Percentiles rank a stretch among this genome's conserved stretches.
These are phyloP conservation scores for Hymenopus coronatus DNA, from an alignment of 2,888 invertebrate species.

Conservation along the genomic window DNA sequence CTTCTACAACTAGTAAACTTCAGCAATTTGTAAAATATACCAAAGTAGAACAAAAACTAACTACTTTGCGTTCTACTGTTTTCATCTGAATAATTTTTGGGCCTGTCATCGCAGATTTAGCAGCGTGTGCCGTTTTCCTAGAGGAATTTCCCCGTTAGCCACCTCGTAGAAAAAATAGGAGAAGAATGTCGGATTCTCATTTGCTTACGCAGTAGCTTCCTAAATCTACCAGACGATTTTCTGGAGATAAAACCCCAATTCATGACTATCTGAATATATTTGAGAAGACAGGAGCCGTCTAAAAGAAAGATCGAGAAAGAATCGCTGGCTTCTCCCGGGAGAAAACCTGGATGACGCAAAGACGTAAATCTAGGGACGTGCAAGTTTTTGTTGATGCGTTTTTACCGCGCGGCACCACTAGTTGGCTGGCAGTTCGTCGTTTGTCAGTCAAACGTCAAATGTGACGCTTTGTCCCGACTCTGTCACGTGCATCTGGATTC, in stretches of 20 bases:
- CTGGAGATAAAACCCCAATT: neutral
- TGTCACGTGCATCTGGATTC: neutral
- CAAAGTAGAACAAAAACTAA: too few relatives aligned
- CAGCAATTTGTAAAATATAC: too few relatives aligned
- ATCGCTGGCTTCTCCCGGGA: neutral
- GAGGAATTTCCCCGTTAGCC: neutral
- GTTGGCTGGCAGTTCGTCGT: neutral
- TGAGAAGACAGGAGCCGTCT: neutral
- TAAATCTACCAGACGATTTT: neutral
- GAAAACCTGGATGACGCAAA: neutral
- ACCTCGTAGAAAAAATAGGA: neutral
- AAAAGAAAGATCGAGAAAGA: neutral
- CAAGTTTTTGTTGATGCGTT: neutral
- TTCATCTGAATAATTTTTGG: too few relatives aligned
- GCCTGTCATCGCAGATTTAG: too few relatives aligned
- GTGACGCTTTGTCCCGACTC: neutral
- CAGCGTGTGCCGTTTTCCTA: too few relatives aligned
- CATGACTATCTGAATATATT: neutral
- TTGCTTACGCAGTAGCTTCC: neutral
- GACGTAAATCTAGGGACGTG: neutral
- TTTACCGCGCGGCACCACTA: neutral
- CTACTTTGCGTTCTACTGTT: too few relatives aligned
- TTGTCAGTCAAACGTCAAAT: neutral
- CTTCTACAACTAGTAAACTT: too few relatives aligned
- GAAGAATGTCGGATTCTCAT: neutral